Base-by-base conservation (phyloP, 2,113 vertebrate genomes). In the Ginglymostoma cirratum region DNA sequence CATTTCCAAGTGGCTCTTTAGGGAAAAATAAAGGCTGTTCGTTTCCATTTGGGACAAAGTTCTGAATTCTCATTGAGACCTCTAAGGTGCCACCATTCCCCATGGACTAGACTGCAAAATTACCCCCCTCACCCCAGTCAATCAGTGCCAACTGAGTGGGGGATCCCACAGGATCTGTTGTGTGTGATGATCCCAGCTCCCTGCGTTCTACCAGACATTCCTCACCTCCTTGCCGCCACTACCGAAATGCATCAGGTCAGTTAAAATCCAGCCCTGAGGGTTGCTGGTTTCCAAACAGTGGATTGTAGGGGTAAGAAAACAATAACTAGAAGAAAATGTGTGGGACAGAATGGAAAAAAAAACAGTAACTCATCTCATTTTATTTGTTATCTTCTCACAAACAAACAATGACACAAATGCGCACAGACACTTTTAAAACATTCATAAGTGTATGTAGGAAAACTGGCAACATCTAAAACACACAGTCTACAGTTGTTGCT, bases 381-480 rank as follows among this genome's bases (percentile, higher is more conserved):
- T 23, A 7, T 48, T 52, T 42, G 85, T 66, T 76, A 27, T 27
- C 45, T 72, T 48, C 69, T 48, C 34, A 52, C 42, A n/a, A 72
- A 76, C 42, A 52, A 17, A 24, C 14, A 94, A 95, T 95, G 48
- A 48, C 10, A 6, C 30, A 42, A 38, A 52, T 24, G 27, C 52
- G 3, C n/a, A 19, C 34, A 34, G 42, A 67, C 66, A 45, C 65
- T 94, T 2, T 87, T 67, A 67, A 93, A 93, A 66, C 90, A 27
- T 24, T 19, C 38, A 94, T 19, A 67, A 45, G 38, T 45, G 52
- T 76, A 72, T 52, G 52, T 23, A 48, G 52, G 67, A 14, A 72
- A 72, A 70, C 30, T 95, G 94, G 94, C 94, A 95, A 95, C 94
- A 72, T 52, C 94, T 76, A 69, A 95, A 95, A 95, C 67, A 76